phyloP scores from a whole-genome alignment of 2,888 invertebrate species.

The Asteroscopus sphinx region DNA sequence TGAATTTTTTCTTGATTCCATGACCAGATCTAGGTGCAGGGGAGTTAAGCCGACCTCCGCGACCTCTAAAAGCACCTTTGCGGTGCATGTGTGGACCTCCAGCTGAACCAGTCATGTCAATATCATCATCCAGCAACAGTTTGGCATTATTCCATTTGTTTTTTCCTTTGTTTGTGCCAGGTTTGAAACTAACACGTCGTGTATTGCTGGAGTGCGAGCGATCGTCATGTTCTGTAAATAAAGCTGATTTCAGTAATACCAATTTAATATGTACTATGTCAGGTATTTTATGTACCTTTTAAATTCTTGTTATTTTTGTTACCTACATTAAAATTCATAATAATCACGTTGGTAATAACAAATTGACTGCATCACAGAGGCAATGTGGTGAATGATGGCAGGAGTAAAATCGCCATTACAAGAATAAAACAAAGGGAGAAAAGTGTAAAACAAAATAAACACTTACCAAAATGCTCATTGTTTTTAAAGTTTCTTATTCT shows the following conservation, averaged over 20 bases:
- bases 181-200: constrained; percentile 89
- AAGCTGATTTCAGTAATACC: neutral
- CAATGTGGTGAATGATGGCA: constrained; percentile 1
- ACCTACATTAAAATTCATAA: no score
- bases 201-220: constrained; percentile 76
- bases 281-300: no score
- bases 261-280: neutral
- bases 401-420: no score
- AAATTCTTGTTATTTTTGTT: no score
- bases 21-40: constrained; percentile 78
- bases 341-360: neutral
- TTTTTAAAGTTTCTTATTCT: constrained; percentile 81
- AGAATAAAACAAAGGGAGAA: neutral
- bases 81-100: constrained; percentile 65
- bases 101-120: constrained; percentile 89
- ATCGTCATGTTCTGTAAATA: constrained; percentile 85
- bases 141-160: constrained; percentile 82
- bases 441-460: neutral
- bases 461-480: constrained; percentile 82
- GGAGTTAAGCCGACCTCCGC: constrained; percentile 83
- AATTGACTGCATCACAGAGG: constrained; percentile 14
- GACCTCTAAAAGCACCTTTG: constrained; percentile 77
- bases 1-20: constrained; percentile 80
- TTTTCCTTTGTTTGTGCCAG: constrained; percentile 82
- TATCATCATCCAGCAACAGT: constrained; percentile 90